phyloP scores from a whole-genome alignment of 2,888 invertebrate species.

The Drosophila melanosoma region DNA sequence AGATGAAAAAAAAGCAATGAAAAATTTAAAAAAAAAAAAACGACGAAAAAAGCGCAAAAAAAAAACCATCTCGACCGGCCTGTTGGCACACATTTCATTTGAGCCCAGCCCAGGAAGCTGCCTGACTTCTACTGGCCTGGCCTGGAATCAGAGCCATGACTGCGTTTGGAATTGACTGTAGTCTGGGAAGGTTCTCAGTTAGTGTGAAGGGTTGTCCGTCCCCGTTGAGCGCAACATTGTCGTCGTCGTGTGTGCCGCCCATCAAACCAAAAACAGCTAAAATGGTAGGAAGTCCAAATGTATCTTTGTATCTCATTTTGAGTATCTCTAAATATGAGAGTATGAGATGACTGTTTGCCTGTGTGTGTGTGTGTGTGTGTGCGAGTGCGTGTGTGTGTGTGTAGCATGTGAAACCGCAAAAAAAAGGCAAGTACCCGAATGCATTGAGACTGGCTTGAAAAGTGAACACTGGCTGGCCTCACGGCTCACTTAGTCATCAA shows the following conservation, averaged over 20 bases:
- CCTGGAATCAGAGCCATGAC: constrained; percentile 29
- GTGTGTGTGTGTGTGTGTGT: constrained; percentile 25
- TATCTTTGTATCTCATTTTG: constrained; percentile 79
- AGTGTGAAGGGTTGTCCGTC: constrained; percentile 50
- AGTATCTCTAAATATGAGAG: constrained; percentile 75
- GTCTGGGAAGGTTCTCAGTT: constrained; percentile 30
- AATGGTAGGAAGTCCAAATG: constrained; percentile 79
- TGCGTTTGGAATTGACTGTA: constrained; percentile 23
- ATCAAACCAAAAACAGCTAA: constrained; percentile 68
- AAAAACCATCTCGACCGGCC: constrained; percentile 57
- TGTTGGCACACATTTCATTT: constrained; percentile 71
- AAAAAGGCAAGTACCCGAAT: constrained; percentile 65
- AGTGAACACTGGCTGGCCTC: constrained; percentile 45
- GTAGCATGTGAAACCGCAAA: constrained; percentile 63
- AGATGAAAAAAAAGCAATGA: constrained; percentile 19
- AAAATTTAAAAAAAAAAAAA: constrained; percentile 2
- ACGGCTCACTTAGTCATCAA: constrained; percentile 76
- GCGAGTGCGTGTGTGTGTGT: constrained; percentile 28
- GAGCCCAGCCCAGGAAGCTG: constrained; percentile 48
- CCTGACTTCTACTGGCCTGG: constrained; percentile 2
- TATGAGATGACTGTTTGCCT: constrained; percentile 12
- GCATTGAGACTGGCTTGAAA: constrained; percentile 70
- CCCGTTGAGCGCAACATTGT: constrained; percentile 36
- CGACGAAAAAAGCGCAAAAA: not conserved
- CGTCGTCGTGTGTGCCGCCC: constrained; percentile 67